Evolutionary conservation across 2,797 vertebrate species (phyloP).

Genomic region (Ctenopoma kingsleyae): DNA sequence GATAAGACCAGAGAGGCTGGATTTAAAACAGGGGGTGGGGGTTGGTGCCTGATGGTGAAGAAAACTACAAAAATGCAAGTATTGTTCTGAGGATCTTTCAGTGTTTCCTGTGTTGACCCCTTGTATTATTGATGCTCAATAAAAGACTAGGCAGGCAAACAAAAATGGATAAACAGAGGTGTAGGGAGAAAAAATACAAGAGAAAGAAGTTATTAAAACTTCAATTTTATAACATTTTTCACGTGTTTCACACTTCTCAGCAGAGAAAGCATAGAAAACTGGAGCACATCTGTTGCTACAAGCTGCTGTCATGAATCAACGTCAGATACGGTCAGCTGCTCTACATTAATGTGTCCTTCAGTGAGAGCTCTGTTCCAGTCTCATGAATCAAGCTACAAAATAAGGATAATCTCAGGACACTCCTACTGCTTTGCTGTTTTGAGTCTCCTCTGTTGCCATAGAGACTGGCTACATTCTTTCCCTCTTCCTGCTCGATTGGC

Average conservation of each 20-base stretch:
- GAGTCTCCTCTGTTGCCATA: slow-evolving; percentile 63
- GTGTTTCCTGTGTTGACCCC: too few species aligned
- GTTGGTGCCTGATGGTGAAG: too few species aligned
- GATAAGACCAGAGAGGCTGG: slow-evolving; percentile 29
- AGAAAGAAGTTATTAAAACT: slow-evolving; percentile 13
- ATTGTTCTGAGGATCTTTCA: too few species aligned
- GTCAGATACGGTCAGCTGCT: slow-evolving; percentile 61
- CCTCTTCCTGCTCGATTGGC: slow-evolving; percentile 16
- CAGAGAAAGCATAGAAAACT: slow-evolving; percentile 21
- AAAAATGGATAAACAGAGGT: slow-evolving; percentile 7
- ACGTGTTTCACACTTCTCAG: slow-evolving; percentile 17
- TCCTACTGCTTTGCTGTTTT: slow-evolving; percentile 56
- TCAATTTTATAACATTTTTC: slow-evolving; percentile 4
- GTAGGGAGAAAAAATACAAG: background rate
- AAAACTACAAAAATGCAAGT: too few species aligned
- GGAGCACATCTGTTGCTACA: slow-evolving; percentile 58
- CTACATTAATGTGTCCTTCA: slow-evolving; percentile 56
- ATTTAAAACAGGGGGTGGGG: too few species aligned
- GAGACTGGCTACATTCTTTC: slow-evolving; percentile 36
- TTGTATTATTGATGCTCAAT: too few species aligned
- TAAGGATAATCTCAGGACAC: slow-evolving; percentile 42
- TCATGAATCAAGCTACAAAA: slow-evolving; percentile 52
- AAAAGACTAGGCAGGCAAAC: slow-evolving; percentile 27
- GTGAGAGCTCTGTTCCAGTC: slow-evolving; percentile 44
- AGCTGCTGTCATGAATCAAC: slow-evolving; percentile 37